A percentile compares a stretch with the other conserved stretches of the same genome.
Evolutionary conservation across 1,140 invertebrate genomes (phyloP).

Genomic region (Phocides pigmalion): DNA sequence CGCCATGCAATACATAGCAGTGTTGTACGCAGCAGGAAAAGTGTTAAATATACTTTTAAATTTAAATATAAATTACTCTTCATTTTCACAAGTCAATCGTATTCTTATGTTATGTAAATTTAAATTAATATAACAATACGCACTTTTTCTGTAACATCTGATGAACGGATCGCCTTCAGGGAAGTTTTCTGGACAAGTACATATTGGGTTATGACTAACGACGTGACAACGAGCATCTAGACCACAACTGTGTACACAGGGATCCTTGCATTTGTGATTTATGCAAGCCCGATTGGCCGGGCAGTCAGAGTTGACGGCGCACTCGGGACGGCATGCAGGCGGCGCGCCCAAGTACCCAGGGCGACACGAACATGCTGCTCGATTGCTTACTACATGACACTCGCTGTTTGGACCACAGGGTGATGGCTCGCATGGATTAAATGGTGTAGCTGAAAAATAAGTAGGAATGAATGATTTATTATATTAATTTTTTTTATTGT

Average conservation of each 20-base stretch:
- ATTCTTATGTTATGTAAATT: neutral
- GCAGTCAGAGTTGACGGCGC: constrained; percentile 91
- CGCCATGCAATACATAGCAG: too few relatives aligned
- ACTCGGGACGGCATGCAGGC: constrained; percentile 91
- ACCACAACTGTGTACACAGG: constrained; percentile 92
- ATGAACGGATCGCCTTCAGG: constrained; percentile 92
- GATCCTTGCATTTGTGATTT: constrained; percentile 91
- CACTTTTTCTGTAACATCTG: constrained; percentile 88
- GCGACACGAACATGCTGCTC: constrained; percentile 91
- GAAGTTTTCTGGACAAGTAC: constrained; percentile 89
- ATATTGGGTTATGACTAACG: constrained; percentile 93
- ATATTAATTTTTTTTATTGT: too few relatives aligned
- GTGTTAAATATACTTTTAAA: too few relatives aligned
- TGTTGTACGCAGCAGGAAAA: too few relatives aligned
- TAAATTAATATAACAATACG: constrained; percentile 44
- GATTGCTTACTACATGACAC: constrained; percentile 88
- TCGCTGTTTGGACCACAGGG: constrained; percentile 93
- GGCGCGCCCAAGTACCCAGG: constrained; percentile 90
- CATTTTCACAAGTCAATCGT: too few relatives aligned
- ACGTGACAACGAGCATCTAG: constrained; percentile 91
- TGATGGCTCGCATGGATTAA: constrained; percentile 90
- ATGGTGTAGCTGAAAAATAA: constrained; percentile 57
- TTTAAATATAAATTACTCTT: too few relatives aligned
- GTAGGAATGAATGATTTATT: neutral
- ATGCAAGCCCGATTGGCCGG: constrained; percentile 89